Conservation (phyloP, 2,888 invertebrate species). For the Cataglyphis cursor region DNA sequence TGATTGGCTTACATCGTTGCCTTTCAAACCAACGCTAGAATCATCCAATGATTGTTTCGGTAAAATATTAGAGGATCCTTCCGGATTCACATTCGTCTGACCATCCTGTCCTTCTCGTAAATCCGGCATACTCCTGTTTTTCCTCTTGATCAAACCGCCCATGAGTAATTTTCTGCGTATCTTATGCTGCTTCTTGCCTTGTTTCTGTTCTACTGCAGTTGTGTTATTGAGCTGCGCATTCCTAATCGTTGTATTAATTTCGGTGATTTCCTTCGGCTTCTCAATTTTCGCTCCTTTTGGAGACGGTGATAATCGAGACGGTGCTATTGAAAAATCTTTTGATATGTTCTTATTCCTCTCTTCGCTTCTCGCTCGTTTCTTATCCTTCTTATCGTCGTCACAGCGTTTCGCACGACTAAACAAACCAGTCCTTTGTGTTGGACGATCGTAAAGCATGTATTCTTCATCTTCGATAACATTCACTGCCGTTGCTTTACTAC, state of each 20-base stretch:
- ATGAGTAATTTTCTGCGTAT: constrained; percentile 94
- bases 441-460: constrained; percentile 89
- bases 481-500: constrained; percentile 89
- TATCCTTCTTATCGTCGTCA: constrained; percentile 90
- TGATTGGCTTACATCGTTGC: constrained; percentile 89
- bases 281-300: constrained; percentile 85
- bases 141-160: constrained; percentile 95
- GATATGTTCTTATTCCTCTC: constrained; percentile 92
- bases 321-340: constrained; percentile 91
- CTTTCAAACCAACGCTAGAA: constrained; percentile 91
- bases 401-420: constrained; percentile 91
- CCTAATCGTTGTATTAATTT: constrained; percentile 88
- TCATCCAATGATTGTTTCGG: constrained; percentile 90
- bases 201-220: constrained; percentile 89
- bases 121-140: constrained; percentile 97
- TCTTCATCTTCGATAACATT: constrained; percentile 92
- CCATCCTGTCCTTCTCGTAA: constrained; percentile 93
- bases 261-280: constrained; percentile 88
- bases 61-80: constrained; percentile 83
- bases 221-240: constrained; percentile 61
- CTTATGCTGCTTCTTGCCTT: constrained; percentile 96
- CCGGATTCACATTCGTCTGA: constrained; percentile 84
- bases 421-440: constrained; percentile 91
- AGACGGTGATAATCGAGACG: constrained; percentile 86
- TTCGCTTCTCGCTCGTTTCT: constrained; percentile 94